Percentiles rank a stretch among this genome's conserved stretches.
Conservation (phyloP, 2,797 vertebrate species). For the Paramormyrops hopkinsi region DNA sequence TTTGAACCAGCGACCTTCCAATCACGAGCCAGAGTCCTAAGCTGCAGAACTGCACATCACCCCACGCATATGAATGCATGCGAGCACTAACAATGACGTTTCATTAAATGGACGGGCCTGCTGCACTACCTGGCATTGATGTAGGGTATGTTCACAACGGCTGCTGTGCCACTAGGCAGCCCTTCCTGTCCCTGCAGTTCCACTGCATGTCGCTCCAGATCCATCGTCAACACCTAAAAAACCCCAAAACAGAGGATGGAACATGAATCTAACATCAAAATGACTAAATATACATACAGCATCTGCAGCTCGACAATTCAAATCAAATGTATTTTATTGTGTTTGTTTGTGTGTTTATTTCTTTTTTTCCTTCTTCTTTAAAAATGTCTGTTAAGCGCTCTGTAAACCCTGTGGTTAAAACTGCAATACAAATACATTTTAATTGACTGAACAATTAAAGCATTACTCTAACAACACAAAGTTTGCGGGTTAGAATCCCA, state of each 20-base stretch:
- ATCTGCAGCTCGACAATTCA: background rate
- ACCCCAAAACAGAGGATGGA: background rate
- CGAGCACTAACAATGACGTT: background rate
- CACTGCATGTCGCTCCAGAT: slow-evolving; percentile 82
- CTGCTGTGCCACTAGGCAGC: slow-evolving; percentile 61
- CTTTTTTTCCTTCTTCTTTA: background rate
- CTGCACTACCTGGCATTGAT: slow-evolving; percentile 77
- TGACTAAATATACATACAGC: background rate
- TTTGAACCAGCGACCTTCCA: background rate
- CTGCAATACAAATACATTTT: background rate
- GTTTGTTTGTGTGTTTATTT: background rate
- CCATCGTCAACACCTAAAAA: slow-evolving; percentile 80
- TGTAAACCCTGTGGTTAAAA: background rate
- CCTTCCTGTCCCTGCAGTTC: slow-evolving; percentile 80
- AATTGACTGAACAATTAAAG: background rate
- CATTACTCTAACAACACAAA: background rate
- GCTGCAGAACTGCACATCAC: background rate
- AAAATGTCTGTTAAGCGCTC: background rate
- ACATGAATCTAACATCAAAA: background rate
- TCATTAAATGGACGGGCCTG: background rate
- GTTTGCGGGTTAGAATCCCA: background rate
- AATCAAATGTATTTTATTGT: background rate
- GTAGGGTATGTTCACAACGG: slow-evolving; percentile 82
- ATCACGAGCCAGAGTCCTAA: background rate
- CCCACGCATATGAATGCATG: background rate